These are phyloP conservation scores for Tortrix viridana DNA, from an alignment of 2,888 invertebrate genomes.

Conservation along the genomic window DNA sequence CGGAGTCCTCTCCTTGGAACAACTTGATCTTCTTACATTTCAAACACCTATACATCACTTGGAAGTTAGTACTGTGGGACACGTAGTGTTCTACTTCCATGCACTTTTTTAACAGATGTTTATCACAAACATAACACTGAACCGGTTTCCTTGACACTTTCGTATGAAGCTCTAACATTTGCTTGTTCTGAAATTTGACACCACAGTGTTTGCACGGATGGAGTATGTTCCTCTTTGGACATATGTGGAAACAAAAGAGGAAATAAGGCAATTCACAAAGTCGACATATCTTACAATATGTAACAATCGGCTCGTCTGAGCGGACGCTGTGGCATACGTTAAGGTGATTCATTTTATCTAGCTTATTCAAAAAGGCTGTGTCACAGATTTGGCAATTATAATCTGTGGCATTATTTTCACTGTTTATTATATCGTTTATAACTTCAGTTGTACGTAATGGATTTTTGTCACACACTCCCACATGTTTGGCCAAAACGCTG, in stretches of 20 bases:
- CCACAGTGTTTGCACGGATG: conserved; percentile 46
- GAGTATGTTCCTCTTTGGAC: conserved; percentile 27
- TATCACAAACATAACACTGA: conserved; percentile 49
- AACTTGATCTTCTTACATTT: conserved; percentile 44
- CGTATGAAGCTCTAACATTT: conserved; percentile 40
- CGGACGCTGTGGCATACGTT: conserved; percentile 47
- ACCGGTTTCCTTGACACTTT: fast-evolving
- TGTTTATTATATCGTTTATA: not conserved
- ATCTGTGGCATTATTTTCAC: conserved; percentile 11
- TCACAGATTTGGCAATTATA: conserved; percentile 40
- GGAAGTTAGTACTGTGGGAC: conserved; percentile 49
- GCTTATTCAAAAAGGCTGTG: not conserved
- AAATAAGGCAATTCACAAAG: conserved; percentile 35
- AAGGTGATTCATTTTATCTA: conserved; percentile 43
- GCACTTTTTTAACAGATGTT: conserved; percentile 43
- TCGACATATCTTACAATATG: conserved; percentile 31
- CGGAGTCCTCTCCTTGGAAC: conserved; percentile 30
- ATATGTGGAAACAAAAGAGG: conserved; percentile 43
- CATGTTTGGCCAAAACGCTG: conserved; percentile 34
- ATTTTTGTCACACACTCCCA: conserved; percentile 34
- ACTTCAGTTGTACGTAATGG: conserved; percentile 17
- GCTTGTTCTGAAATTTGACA: conserved; percentile 44
- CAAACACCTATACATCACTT: conserved; percentile 48
- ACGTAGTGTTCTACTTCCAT: conserved; percentile 52
- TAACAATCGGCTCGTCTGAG: conserved; percentile 49